Conservation (phyloP, 1,140 invertebrate genomes). For the Radopholus similis region DNA sequence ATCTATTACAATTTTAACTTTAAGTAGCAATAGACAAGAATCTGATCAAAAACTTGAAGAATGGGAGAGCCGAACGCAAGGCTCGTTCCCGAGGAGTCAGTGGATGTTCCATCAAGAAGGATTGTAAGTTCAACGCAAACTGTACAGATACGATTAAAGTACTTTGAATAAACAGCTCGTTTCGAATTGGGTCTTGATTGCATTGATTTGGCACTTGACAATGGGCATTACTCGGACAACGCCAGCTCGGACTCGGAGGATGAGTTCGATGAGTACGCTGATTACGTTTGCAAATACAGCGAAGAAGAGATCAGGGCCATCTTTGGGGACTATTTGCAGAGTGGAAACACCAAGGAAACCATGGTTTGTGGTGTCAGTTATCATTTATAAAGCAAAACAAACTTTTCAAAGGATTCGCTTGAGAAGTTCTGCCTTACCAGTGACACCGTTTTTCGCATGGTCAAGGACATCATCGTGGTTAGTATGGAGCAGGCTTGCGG, state of each 20-base stretch:
- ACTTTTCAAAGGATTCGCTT: conserved; percentile 18
- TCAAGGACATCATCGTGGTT: conserved; percentile 24
- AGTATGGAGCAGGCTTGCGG: conserved; percentile 23
- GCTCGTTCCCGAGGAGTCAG: conserved; percentile 45
- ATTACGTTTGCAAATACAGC: conserved; percentile 37
- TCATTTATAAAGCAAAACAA: not conserved
- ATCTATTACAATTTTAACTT: no score
- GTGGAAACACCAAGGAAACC: conserved; percentile 30
- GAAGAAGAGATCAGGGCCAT: conserved; percentile 36
- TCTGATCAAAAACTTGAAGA: conserved; percentile 24
- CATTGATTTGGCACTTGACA: conserved; percentile 38
- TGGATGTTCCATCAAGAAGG: conserved; percentile 40
- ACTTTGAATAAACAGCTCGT: conserved; percentile 29
- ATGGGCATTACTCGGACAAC: conserved; percentile 25
- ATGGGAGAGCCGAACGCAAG: conserved; percentile 46
- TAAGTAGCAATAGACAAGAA: conserved; percentile 11
- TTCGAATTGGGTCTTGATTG: conserved; percentile 48
- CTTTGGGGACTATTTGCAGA: conserved; percentile 25
- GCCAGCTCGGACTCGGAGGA: conserved; percentile 34
- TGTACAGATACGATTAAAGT: conserved; percentile 5
- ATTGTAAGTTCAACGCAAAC: conserved; percentile 20
- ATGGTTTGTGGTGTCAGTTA: conserved; percentile 11
- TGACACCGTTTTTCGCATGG: conserved; percentile 23
- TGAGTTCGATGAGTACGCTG: conserved; percentile 38
- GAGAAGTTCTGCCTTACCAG: conserved; percentile 26